phyloP scores from a whole-genome alignment of 2,888 invertebrate species.

The Merodon equestris region DNA sequence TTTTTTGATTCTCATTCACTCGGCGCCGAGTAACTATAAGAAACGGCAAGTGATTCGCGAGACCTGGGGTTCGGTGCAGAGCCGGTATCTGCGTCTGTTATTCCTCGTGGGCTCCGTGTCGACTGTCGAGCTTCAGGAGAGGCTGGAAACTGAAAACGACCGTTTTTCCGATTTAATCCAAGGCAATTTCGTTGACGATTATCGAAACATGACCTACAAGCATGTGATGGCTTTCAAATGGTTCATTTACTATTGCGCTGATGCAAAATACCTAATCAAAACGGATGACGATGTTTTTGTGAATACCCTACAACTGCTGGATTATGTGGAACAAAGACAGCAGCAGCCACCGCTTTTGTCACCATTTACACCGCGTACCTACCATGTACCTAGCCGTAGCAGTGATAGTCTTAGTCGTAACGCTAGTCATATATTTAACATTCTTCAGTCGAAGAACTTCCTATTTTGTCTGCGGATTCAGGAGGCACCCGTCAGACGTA shows the following conservation, averaged over 20 bases:
- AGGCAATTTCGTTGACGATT: slow-evolving; percentile 87
- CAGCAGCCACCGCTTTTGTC: slow-evolving; percentile 35
- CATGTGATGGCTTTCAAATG: slow-evolving; percentile 91
- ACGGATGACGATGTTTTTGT: slow-evolving; percentile 89
- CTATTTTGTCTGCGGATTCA: slow-evolving; percentile 83
- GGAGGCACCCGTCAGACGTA: slow-evolving; percentile 81
- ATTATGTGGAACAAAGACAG: slow-evolving; percentile 77
- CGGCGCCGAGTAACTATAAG: slow-evolving; percentile 83
- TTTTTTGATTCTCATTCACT: slow-evolving; percentile 84
- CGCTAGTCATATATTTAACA: slow-evolving; percentile 67
- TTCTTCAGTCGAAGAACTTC: slow-evolving; percentile 79
- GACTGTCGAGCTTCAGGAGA: slow-evolving; percentile 75
- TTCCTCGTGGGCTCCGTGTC: slow-evolving; percentile 84
- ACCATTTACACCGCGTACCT: slow-evolving; percentile 52
- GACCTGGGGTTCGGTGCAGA: slow-evolving; percentile 84
- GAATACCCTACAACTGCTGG: slow-evolving; percentile 83
- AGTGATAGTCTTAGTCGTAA: slow-evolving; percentile 47
- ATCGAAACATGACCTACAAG: slow-evolving; percentile 91
- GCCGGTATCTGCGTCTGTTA: slow-evolving; percentile 81
- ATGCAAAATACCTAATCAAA: slow-evolving; percentile 85
- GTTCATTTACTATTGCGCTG: slow-evolving; percentile 85
- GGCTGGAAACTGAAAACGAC: slow-evolving; percentile 80
- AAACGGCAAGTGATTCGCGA: slow-evolving; percentile 85
- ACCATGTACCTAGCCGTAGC: slow-evolving; percentile 50
- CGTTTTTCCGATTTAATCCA: slow-evolving; percentile 85